Percentiles rank a stretch among this genome's conserved stretches.
phyloP scores from a whole-genome alignment of 2,797 vertebrate species.

The Macropus fuliginosus region DNA sequence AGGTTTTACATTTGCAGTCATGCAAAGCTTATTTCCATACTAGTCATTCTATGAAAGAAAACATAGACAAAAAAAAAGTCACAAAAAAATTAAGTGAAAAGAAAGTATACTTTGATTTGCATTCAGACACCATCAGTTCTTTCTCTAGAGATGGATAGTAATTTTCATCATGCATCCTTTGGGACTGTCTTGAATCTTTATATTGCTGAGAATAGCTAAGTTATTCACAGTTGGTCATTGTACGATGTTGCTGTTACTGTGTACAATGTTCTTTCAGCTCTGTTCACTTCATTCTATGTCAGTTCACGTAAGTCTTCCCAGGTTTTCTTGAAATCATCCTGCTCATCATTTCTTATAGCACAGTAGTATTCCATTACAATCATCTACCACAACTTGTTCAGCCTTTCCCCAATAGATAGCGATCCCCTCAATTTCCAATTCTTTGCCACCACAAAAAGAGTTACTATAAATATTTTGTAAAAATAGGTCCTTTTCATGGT shows the following conservation, averaged over 20 bases:
- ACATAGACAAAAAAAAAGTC: neutral
- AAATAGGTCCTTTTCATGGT: neutral
- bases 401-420: neutral
- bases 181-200: neutral
- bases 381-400: neutral
- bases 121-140: neutral
- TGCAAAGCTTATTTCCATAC: neutral
- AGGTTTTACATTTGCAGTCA: neutral
- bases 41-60: neutral
- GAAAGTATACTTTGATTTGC: neutral
- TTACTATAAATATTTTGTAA: neutral
- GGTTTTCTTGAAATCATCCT: neutral
- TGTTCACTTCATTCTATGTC: neutral
- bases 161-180: neutral
- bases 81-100: neutral
- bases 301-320: neutral
- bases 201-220: neutral
- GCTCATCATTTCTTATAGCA: neutral
- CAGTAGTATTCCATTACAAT: neutral
- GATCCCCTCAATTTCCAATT: neutral
- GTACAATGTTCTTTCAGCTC: neutral
- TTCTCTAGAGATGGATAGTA: neutral
- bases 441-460: neutral
- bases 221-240: neutral
- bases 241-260: neutral